Evolutionary conservation across 2,888 invertebrate genomes (phyloP), one percentile per base, ranked within the genome.

Genomic region (Coelinius sp.): DNA sequence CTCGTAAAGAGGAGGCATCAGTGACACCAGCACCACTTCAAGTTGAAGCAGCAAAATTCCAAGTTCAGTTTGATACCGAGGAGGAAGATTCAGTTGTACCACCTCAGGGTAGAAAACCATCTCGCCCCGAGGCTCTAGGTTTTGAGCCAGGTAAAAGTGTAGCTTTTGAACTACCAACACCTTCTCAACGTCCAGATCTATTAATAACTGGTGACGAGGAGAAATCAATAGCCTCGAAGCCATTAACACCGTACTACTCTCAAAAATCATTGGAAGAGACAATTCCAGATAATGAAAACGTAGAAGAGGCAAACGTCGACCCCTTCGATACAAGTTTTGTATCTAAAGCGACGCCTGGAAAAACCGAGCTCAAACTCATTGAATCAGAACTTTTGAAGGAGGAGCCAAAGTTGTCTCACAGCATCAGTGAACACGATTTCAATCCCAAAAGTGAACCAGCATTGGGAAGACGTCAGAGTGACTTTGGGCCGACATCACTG

Each of bases 171-270:
- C 85, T 92, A 66, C 91, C 92, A n/a, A 88, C 90, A 1, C 89
- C 90, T 6, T 84, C 85, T 0, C 81, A 84, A 63, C 82, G 88
- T 73, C 85, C 86, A 2, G 91, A 92, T 83, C 86, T 92, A 65
- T 89, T 94, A 10, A 89, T 88, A 14, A 88, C 88, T n/a, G 88
- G 87, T 71, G 90, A 90, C 74, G 93, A 93, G 82, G 89, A 89
- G 75, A 88, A 86, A 31, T 92, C 92, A 82, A 89, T 91, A 66
- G 81, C 84, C 0, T 89, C 89, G 25, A 95, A 95, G 83, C 95
- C 95, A 2, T 84, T 95, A 65, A 95, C 95, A 3, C 95, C 95
- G 0, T 95, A 95, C 82, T 95, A 95, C 86, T 92, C 93, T 0
- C 89, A 93, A 75, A 86, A 84, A 31, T 85, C 86, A 0, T 68